Conservation (phyloP, 2,797 vertebrate genomes). For the Neostethus bicornis region DNA sequence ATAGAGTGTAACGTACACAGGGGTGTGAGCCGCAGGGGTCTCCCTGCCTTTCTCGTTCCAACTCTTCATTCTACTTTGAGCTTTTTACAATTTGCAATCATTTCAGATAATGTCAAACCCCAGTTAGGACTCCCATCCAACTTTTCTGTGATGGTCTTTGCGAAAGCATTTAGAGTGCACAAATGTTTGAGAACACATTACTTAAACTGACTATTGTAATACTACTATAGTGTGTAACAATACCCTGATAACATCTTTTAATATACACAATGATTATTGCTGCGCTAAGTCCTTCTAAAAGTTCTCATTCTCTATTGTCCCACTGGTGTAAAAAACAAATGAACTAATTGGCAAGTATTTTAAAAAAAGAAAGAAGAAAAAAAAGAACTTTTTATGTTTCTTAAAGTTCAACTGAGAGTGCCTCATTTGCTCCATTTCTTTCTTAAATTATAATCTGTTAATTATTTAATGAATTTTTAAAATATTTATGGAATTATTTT, state of each 20-base stretch:
- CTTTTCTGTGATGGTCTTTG: constrained; percentile 22
- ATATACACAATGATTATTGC: constrained; percentile 4
- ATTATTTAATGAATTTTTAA: constrained; percentile 92
- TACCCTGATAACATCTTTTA: not conserved
- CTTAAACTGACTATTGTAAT: not conserved
- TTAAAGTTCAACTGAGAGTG: too few relatives aligned
- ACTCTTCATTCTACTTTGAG: constrained; percentile 30
- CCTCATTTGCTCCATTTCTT: constrained; percentile 35
- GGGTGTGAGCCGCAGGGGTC: constrained; percentile 69
- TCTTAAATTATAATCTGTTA: constrained; percentile 81
- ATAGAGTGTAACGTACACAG: constrained; percentile 75
- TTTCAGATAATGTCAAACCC: constrained; percentile 55
- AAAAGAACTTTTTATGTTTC: too few relatives aligned
- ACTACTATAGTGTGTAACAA: too few relatives aligned
- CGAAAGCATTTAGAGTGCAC: constrained; percentile 7
- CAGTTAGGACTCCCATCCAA: constrained; percentile 18
- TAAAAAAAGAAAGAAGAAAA: too few relatives aligned
- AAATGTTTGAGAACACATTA: constrained; percentile 8
- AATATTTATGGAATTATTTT: constrained; percentile 88
- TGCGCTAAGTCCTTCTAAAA: too few relatives aligned
- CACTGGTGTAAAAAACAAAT: too few relatives aligned
- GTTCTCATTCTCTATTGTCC: not conserved
- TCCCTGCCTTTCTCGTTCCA: constrained; percentile 36
- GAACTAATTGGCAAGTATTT: too few relatives aligned
- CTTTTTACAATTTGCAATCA: constrained; percentile 45